Base-by-base conservation (phyloP, 2,888 invertebrate species). In the Cerceris rybyensis region DNA sequence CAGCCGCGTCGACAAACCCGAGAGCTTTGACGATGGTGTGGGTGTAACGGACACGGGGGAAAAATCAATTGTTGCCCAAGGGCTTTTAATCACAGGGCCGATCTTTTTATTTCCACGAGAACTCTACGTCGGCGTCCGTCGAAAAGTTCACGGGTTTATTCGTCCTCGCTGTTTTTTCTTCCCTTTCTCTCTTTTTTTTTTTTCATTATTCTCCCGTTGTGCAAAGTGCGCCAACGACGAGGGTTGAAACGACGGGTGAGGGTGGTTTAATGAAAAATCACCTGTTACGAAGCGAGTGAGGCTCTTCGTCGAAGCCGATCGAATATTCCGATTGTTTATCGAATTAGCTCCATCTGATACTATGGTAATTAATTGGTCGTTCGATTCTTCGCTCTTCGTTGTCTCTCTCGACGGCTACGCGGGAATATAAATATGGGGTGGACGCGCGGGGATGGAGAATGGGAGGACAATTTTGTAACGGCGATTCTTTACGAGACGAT, bases 1-100 rank as follows among this genome's bases (percentile, higher is more conserved):
- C 69, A 54, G 46, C 28, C 57, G 61, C 58, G 17, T 65, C 70
- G 79, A 77, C 72, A 77, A 66, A 74, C 70, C 57, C 41, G 65
- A 55, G 68, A 5, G 77, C 61, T 39, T 43, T 54, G 42, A 39
- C 41, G 28, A 28, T 4, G 28, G 70, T 50, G 17, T 66, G 59
- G 46, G 59, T 57, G 79, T 76, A 77, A 85, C 65, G 74, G 81
- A 78, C 75, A 79, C 86, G 72, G 74, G 85, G 83, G 83, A 85
- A 87, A 90, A 89, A 90, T 90, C 89, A 90, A 89, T 90, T 85
- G 85, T 81, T 75, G 88, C 90, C 87, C 83, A 72, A 88, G 88
- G 90, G 88, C 86, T 89, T 91, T 91, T 90, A 90, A 91, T 91
- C 90, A 90, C 83, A 79, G 80, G 69, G 75, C 79, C 78, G 84